Conservation (phyloP, 2,113 vertebrate species). For the Nycticebus coucang region DNA sequence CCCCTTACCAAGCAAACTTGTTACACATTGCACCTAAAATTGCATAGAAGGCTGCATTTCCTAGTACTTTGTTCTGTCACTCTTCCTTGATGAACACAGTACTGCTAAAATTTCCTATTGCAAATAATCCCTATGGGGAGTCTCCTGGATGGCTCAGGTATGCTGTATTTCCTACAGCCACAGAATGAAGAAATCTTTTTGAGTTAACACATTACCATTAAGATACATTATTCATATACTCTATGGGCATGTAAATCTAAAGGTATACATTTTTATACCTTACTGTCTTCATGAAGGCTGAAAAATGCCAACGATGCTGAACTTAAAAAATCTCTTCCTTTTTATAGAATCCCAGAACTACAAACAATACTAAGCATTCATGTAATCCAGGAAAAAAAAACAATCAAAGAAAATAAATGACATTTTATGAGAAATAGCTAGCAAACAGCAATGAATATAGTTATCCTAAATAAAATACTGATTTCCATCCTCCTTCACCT, state of each 20-base stretch:
- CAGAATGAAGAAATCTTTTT: background rate
- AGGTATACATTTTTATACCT: background rate
- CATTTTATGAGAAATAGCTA: background rate
- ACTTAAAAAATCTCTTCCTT: slow-evolving; percentile 30
- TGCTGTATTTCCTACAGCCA: background rate
- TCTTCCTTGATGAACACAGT: background rate
- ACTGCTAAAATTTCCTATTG: background rate
- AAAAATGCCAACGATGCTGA: slow-evolving; percentile 11
- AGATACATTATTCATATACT: background rate
- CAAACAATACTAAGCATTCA: background rate
- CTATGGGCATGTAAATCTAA: background rate
- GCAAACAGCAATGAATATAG: background rate
- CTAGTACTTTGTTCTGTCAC: background rate
- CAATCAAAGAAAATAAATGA: background rate
- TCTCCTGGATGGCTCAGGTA: background rate
- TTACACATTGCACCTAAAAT: background rate
- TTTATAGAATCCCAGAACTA: background rate
- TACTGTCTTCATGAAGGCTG: background rate
- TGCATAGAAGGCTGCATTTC: background rate
- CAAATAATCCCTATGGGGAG: background rate
- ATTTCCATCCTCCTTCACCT: background rate
- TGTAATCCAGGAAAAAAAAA: background rate
- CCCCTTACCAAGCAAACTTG: background rate
- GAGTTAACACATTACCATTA: background rate
- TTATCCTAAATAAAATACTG: background rate